Conservation (phyloP, 2,888 invertebrate genomes). For the Eupithecia vulgata region DNA sequence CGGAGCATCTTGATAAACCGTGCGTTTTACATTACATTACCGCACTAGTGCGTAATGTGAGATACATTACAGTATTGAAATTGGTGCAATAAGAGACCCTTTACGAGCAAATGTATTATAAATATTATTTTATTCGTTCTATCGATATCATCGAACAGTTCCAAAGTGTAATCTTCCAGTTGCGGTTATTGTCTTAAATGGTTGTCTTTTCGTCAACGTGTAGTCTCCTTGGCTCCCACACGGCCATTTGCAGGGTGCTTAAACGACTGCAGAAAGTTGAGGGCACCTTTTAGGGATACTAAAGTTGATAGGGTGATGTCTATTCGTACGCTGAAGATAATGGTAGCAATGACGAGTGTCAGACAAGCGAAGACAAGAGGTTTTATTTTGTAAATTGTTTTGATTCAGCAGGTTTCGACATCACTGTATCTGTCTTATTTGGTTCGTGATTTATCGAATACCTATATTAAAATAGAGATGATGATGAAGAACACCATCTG, state of each 20-base stretch:
- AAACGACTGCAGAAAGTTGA: neutral
- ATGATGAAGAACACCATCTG: no score
- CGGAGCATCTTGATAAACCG: no score
- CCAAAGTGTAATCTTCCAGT: neutral
- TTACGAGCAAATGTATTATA: no score
- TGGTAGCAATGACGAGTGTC: neutral
- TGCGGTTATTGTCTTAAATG: neutral
- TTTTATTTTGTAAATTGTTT: neutral
- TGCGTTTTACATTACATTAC: no score
- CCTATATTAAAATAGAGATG: no score
- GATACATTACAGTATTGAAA: no score
- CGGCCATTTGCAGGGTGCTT: constrained; percentile 7
- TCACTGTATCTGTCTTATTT: neutral
- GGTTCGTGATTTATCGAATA: no score
- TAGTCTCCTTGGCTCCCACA: neutral
- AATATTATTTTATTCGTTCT: no score
- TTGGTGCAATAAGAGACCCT: no score
- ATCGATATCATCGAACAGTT: neutral
- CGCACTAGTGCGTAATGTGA: no score
- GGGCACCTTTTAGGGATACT: neutral
- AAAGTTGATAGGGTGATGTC: neutral
- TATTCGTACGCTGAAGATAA: neutral
- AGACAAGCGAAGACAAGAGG: neutral
- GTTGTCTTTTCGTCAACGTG: constrained; percentile 2
- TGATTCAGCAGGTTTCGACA: neutral